These are phyloP conservation scores for Mionectes macconnelli DNA, from an alignment of 2,113 vertebrate species.

Conservation along the genomic window DNA sequence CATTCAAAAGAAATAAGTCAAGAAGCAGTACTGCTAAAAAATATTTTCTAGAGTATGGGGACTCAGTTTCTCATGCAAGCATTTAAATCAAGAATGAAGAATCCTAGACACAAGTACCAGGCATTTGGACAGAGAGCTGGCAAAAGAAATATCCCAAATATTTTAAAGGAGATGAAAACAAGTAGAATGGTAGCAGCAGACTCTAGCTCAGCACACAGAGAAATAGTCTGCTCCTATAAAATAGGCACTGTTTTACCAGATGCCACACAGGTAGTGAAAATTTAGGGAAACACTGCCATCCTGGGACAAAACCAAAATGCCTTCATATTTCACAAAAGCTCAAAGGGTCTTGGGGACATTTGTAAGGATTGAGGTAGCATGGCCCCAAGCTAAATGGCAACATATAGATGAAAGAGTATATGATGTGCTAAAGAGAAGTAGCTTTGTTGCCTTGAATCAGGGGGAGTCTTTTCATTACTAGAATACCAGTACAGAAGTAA, in stretches of 20 bases:
- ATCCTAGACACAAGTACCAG: not conserved
- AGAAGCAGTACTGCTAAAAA: not conserved
- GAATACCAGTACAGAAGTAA: not conserved
- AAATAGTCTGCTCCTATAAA: not conserved
- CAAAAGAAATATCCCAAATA: not conserved
- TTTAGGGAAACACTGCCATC: not conserved
- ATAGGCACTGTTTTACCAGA: not conserved
- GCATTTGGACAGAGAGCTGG: not conserved
- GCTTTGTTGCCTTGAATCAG: not conserved
- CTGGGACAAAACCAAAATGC: not conserved
- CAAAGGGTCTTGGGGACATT: not conserved
- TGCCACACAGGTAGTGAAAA: not conserved
- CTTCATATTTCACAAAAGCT: not conserved
- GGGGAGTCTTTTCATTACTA: not conserved
- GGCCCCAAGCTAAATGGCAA: not conserved
- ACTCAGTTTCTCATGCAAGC: not conserved
- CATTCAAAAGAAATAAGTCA: not conserved
- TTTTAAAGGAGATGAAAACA: not conserved
- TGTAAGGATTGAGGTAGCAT: not conserved
- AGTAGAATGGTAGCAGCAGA: not conserved
- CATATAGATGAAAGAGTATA: rapidly evolving
- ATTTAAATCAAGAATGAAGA: not conserved
- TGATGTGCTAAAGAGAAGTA: not conserved
- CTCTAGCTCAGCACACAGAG: not conserved
- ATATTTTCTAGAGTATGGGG: not conserved